Percentiles rank a stretch among this genome's conserved stretches.
Evolutionary conservation across 2,797 vertebrate genomes (phyloP).

Genomic region (Halcyon chelicuti): DNA sequence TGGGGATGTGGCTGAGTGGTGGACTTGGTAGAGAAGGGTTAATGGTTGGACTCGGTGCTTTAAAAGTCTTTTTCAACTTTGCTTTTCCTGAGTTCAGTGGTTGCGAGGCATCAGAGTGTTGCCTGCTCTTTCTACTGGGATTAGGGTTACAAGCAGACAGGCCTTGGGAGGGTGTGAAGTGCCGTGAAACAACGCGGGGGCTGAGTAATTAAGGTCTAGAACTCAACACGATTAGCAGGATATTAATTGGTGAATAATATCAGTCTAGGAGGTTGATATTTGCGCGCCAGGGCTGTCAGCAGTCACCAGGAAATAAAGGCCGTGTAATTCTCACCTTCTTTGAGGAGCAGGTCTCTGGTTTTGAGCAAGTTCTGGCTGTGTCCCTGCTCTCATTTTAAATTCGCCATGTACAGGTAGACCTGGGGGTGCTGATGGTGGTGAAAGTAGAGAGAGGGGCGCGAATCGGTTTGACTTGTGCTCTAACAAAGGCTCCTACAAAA

Average conservation of each 20-base stretch:
- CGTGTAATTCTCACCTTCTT: neutral
- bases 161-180: neutral
- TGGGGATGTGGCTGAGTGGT: too few relatives aligned
- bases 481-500: neutral
- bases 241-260: neutral
- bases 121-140: neutral
- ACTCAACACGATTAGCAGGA: neutral
- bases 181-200: neutral
- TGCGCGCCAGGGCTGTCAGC: neutral
- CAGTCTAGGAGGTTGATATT: neutral
- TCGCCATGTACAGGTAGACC: accelerated
- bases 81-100: neutral
- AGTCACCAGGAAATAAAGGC: neutral
- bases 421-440: accelerated
- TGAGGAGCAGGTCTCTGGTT: neutral
- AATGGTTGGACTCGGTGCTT: too few relatives aligned
- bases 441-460: neutral
- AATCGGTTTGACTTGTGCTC: neutral
- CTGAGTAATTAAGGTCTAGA: neutral
- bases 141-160: neutral
- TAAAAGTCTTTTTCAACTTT: too few relatives aligned
- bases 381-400: neutral
- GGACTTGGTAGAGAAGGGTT: too few relatives aligned
- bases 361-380: neutral
- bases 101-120: neutral